Evolutionary conservation across 2,888 invertebrate genomes (phyloP).

Genomic region (Drymonia ruficornis): DNA sequence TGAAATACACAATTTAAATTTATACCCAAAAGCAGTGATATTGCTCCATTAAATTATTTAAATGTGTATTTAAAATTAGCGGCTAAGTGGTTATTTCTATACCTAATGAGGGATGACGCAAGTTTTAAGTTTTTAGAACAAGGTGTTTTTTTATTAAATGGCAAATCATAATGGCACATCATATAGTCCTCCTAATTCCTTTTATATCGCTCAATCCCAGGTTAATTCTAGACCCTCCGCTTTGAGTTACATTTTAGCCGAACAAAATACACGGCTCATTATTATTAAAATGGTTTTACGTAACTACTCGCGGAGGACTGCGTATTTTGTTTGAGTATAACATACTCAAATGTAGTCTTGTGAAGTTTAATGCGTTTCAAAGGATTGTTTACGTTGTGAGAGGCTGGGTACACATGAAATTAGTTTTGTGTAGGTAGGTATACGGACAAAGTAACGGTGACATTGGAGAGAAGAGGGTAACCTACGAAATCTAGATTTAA

Average conservation of each 20-base stretch:
- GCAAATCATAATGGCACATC: neutral
- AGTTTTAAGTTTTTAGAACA: too few species aligned
- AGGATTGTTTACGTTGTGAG: conserved; percentile 38
- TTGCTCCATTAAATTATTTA: too few species aligned
- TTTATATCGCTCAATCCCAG: conserved; percentile 5
- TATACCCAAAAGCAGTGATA: too few species aligned
- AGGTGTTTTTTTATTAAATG: too few species aligned
- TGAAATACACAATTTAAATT: too few species aligned
- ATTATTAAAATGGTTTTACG: conserved; percentile 31
- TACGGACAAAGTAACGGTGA: conserved; percentile 15
- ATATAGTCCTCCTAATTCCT: neutral
- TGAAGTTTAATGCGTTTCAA: conserved; percentile 41
- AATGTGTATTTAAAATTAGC: too few species aligned
- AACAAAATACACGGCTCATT: conserved; percentile 4
- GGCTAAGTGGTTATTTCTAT: too few species aligned
- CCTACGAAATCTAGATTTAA: too few species aligned
- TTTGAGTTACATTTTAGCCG: neutral
- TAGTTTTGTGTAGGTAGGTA: conserved; percentile 30
- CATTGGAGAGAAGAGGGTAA: too few species aligned
- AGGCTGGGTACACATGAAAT: conserved; percentile 35
- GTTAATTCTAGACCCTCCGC: neutral
- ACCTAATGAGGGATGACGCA: too few species aligned
- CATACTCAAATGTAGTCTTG: conserved; percentile 38
- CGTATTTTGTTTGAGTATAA: conserved; percentile 25
- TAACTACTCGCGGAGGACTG: conserved; percentile 24